phyloP scores from a whole-genome alignment of 2,888 invertebrate species.

The Netelia melanura region DNA sequence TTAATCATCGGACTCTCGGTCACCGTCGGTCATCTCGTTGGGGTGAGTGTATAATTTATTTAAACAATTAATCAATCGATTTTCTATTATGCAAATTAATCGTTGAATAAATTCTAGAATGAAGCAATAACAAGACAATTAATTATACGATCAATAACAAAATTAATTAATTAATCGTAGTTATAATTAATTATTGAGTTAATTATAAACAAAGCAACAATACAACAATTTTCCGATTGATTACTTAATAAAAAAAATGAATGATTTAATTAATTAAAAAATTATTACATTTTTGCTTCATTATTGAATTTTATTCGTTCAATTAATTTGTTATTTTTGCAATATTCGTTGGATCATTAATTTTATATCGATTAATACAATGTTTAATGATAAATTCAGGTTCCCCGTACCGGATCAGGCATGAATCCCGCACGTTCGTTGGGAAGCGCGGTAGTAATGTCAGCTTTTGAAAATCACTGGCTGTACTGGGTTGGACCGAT shows the following conservation, averaged over 20 bases:
- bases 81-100: neutral
- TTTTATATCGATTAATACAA: constrained; percentile 1
- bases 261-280: neutral
- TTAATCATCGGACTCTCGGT: constrained; percentile 95
- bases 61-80: neutral
- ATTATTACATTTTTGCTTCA: too few relatives aligned
- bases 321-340: neutral
- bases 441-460: constrained; percentile 93
- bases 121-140: neutral
- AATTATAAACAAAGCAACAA: neutral
- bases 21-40: constrained; percentile 93
- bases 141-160: too few relatives aligned
- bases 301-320: neutral
- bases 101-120: neutral
- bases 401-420: constrained; percentile 91
- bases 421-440: constrained; percentile 97
- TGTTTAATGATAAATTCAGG: constrained; percentile 80
- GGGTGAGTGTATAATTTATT: constrained; percentile 87
- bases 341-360: neutral
- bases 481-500: constrained; percentile 96
- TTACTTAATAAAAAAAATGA: neutral
- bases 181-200: neutral
- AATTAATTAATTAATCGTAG: neutral
- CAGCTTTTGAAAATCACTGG: constrained; percentile 93
- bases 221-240: neutral